Evolutionary conservation across 2,797 vertebrate genomes (phyloP), one percentile per base, ranked within the genome.

Genomic region (Pangasius mekongensis): DNA sequence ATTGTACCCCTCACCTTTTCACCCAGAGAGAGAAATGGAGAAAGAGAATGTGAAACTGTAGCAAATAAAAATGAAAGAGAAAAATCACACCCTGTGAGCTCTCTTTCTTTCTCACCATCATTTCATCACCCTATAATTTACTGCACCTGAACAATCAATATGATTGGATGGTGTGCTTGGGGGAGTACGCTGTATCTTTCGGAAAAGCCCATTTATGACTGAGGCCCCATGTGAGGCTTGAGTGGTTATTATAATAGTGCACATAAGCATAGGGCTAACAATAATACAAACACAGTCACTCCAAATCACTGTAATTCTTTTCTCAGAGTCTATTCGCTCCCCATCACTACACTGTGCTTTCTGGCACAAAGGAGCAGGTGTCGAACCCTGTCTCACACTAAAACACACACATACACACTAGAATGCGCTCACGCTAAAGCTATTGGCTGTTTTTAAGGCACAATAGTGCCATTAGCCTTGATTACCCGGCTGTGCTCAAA

Each of bases 291-390:
- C 87, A 89, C 83, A 88, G 39, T 89, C 92, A 90, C 91, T 89
- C 84, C 94, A 96, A 96, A 96, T 96, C 94, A 94, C 95, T 90
- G 89, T 96, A 96, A 96, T 96, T 96, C 95, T 95, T 96, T 93
- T 95, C 95, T 96, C 94, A 85, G 88, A 86, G 87, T 71, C 47
- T 83, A 81, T 52, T 30, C 56, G 20, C 82, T 89, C 86, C 66
- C 58, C 52, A 88, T 87, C 39, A 67, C 88, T 73, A 80, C 81
- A 86, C 88, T 73, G 0, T n/a, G 92, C 30, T 95, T 94, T 94
- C 94, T 88, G 90, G 94, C 92, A 96, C 96, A 97, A 97, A 97
- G 95, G 96, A 97, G 96, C 97, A 98, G 97, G 97, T 97, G 97
- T 96, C 96, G 96, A 95, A 89, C 92, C 91, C 92, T 86, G 60